These are phyloP conservation scores for Aelia acuminata DNA, from an alignment of 2,888 invertebrate genomes.

Conservation along the genomic window DNA sequence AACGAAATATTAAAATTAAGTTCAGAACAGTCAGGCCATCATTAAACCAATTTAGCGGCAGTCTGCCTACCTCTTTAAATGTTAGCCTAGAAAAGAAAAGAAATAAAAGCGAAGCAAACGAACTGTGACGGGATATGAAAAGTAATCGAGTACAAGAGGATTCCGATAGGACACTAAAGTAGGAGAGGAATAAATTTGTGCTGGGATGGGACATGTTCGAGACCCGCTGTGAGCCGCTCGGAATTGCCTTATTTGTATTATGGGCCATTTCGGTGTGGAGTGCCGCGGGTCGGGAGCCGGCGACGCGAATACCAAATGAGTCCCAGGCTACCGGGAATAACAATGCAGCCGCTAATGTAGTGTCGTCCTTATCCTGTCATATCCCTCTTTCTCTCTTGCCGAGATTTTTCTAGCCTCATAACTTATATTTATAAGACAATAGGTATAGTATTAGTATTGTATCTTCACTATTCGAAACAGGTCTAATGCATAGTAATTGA, in stretches of 20 bases:
- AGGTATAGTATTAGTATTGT: neutral
- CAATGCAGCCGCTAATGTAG: conserved; percentile 32
- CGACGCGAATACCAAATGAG: conserved; percentile 28
- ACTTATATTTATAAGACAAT: no score
- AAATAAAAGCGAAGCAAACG: neutral
- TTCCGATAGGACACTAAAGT: neutral
- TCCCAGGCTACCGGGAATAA: neutral
- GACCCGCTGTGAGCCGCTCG: neutral
- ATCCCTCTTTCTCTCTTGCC: neutral
- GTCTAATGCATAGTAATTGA: no score
- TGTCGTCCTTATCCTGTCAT: neutral
- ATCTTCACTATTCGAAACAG: neutral
- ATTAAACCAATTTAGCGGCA: no score
- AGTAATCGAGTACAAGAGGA: neutral
- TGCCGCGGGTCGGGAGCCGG: neutral
- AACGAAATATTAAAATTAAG: no score
- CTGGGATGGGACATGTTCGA: neutral
- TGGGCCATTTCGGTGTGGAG: conserved; percentile 5
- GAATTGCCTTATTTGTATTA: conserved; percentile 38
- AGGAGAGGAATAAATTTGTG: conserved; percentile 16
- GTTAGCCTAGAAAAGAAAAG: neutral
- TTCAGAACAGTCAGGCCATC: no score
- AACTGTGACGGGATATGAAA: neutral
- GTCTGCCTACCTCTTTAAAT: no score
- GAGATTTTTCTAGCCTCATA: neutral